phyloP scores from a whole-genome alignment of 2,888 invertebrate genomes.

The Cheilosia soror region DNA sequence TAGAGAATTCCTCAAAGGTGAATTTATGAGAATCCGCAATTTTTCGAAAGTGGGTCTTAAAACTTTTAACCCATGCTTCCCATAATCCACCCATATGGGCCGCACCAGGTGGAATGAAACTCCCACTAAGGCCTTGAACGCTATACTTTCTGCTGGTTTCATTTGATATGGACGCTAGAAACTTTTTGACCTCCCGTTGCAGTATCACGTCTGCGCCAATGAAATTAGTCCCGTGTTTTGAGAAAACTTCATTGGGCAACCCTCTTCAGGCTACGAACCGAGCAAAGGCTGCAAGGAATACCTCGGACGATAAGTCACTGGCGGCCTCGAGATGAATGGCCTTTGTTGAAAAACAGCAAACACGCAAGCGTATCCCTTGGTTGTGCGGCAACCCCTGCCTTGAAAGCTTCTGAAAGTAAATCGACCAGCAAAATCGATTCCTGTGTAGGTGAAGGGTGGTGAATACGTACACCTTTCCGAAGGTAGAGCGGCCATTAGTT shows the following conservation, averaged over 20 bases:
- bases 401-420: not conserved
- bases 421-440: conserved; percentile 27
- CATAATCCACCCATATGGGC: no score
- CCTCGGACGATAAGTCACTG: not conserved
- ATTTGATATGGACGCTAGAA: not conserved
- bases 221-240: not conserved
- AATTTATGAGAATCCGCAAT: not conserved
- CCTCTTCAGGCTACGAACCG: not conserved
- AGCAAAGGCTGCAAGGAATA: not conserved
- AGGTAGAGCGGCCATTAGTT: no score
- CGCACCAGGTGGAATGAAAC: not conserved
- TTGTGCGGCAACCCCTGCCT: not conserved
- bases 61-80: not conserved
- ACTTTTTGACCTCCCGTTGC: not conserved
- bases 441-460: conserved; percentile 24
- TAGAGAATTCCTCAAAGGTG: not conserved
- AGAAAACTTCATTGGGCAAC: not conserved
- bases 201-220: not conserved
- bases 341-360: not conserved
- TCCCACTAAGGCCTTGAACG: not conserved
- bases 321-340: conserved; percentile 18
- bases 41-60: not conserved
- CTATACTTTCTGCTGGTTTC: not conserved
- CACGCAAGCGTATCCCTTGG: not conserved
- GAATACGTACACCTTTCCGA: no score